Base-by-base conservation (phyloP, 1,140 invertebrate genomes). In the Lineus longissimus region DNA sequence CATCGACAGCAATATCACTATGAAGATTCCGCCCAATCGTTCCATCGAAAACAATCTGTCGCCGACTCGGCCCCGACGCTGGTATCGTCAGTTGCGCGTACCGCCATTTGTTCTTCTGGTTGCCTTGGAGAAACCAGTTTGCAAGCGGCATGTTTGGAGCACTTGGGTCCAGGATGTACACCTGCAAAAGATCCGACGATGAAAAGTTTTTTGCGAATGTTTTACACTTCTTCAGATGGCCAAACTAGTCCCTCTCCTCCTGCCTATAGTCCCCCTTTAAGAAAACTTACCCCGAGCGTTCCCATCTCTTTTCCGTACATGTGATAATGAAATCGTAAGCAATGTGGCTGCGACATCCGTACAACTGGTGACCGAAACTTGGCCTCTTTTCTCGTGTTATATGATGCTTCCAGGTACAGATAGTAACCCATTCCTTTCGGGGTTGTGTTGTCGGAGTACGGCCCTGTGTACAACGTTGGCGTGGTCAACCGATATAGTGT, bases 1-100 rank as follows among this genome's bases (percentile, higher is more conserved):
- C 55, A 31, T 57, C 55, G 27, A 57, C 27, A 11, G 55, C 55
- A 27, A 57, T 57, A 27, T 57, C 55, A 27, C 23, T 29, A 19
- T n/a, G 17, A 2, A 22, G 17, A 11, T 31, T 31, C 7, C 4
- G 7, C 6, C 55, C 55, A 27, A 27, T 27, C 4, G n/a, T 29
- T 27, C 25, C 55, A 29, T 57, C 55, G 55, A 57, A 29, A 22
- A 57, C 23, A 29, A 57, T 57, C 23, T 51, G 33, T 4, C 30
- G 25, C 47, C 47, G 47, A 51, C 25, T 23, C 47, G 47, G 19
- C 33, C 33, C 33, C n/a, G 19, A 23, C n/a, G 25, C n/a, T 4
- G 47, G 47, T 51, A 51, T 19, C n/a, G n/a, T 27, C n/a, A 27
- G 9, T 51, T 51, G 47, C 9, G 47, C 47, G 47, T 51, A 51